Conservation (phyloP, 2,888 invertebrate species). For the Papilio demoleus region DNA sequence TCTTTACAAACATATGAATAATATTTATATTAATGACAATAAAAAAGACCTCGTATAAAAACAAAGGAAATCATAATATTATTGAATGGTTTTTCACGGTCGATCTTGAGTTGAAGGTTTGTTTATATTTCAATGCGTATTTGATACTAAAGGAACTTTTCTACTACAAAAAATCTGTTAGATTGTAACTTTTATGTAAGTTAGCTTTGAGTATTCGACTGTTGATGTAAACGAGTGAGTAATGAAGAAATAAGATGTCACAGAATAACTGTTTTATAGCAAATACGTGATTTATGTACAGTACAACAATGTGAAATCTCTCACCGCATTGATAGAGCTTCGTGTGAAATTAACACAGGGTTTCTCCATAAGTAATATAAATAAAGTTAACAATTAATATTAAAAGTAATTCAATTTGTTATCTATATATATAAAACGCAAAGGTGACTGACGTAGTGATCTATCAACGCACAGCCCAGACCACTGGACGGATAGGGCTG, state of each 20-base stretch:
- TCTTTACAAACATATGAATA: not conserved
- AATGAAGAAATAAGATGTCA: no score
- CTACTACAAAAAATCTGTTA: not conserved
- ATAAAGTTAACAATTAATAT: no score
- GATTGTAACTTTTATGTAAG: not conserved
- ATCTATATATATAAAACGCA: no score
- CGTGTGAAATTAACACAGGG: no score
- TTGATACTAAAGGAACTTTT: not conserved
- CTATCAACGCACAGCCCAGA: no score
- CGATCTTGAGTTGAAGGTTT: not conserved
- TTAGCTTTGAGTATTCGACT: no score
- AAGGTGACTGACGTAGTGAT: no score
- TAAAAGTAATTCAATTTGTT: no score
- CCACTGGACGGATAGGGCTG: no score
- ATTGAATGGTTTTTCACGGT: not conserved
- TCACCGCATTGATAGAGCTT: not conserved
- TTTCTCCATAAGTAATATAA: no score
- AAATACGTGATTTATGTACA: not conserved
- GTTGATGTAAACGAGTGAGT: no score
- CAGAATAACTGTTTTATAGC: no score
- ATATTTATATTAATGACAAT: conserved; percentile 12
- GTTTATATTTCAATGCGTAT: not conserved
- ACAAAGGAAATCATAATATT: not conserved
- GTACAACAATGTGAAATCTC: conserved; percentile 4
- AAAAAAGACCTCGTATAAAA: not conserved